Conservation (phyloP, 2,113 vertebrate genomes). For the Indicator maculatus region DNA sequence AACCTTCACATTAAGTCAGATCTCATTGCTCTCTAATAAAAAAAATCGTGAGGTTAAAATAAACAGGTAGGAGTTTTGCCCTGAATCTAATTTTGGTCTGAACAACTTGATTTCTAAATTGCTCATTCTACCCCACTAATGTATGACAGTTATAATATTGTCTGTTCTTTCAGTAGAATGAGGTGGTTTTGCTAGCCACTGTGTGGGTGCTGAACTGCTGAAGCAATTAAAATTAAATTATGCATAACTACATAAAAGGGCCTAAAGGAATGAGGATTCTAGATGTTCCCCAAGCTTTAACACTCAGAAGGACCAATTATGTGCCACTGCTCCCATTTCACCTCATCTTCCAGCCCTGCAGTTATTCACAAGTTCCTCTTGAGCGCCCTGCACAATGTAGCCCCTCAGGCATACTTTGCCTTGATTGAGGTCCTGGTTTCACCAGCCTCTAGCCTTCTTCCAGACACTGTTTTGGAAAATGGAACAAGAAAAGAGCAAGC, state of each 20-base stretch:
- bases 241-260: not conserved
- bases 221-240: not conserved
- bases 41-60: not conserved
- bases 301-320: not conserved
- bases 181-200: not conserved
- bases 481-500: not conserved
- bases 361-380: not conserved
- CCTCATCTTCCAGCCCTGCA: not conserved
- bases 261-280: not conserved
- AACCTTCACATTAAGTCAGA: not conserved
- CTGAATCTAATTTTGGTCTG: constrained; percentile 6
- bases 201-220: not conserved
- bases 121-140: not conserved
- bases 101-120: not conserved
- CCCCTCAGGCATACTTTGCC: not conserved
- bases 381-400: not conserved
- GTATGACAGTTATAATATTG: not conserved
- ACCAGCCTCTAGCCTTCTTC: not conserved
- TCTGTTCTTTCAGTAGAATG: not conserved
- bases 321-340: not conserved
- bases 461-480: not conserved
- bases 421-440: not conserved
- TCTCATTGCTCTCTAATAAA: not conserved
- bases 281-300: not conserved
- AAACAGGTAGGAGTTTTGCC: not conserved